Percentiles rank a stretch among this genome's conserved stretches.
Evolutionary conservation across 2,888 invertebrate genomes (phyloP).

Genomic region (Neria commutata): DNA sequence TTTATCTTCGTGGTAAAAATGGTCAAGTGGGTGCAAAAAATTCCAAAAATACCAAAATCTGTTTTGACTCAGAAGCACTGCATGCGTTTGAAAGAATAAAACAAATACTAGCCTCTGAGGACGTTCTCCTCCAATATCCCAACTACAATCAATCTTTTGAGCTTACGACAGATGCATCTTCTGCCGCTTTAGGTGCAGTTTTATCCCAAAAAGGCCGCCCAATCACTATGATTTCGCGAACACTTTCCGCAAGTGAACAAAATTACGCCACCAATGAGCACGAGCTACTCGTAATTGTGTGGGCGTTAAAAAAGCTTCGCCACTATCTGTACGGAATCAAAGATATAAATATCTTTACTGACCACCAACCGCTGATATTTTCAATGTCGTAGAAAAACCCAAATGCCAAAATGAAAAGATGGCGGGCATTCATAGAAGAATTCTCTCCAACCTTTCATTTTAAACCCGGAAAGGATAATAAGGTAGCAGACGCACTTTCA

Average conservation of each 20-base stretch:
- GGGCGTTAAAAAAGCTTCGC: constrained; percentile 44
- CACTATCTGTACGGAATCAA: constrained; percentile 50
- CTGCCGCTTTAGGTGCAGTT: constrained; percentile 22
- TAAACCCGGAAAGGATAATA: constrained; percentile 28
- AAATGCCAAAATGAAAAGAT: constrained; percentile 25
- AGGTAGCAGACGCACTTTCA: constrained; percentile 29
- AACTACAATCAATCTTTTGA: constrained; percentile 19
- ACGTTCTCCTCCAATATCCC: constrained; percentile 16
- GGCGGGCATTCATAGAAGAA: constrained; percentile 25
- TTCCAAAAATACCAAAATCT: constrained; percentile 24
- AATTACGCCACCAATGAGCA: constrained; percentile 30
- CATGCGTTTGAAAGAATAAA: constrained; percentile 25
- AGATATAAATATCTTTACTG: constrained; percentile 26
- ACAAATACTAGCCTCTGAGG: constrained; percentile 18
- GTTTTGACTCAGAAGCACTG: constrained; percentile 19
- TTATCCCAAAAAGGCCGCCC: constrained; percentile 26
- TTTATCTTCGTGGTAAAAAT: constrained; percentile 25
- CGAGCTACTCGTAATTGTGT: constrained; percentile 20
- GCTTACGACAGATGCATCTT: constrained; percentile 25
- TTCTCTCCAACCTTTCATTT: constrained; percentile 23
- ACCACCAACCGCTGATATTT: constrained; percentile 32
- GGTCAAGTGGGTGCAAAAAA: constrained; percentile 12
- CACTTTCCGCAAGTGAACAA: constrained; percentile 24
- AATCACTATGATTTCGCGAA: constrained; percentile 27
- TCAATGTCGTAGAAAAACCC: constrained; percentile 28